phyloP scores from a whole-genome alignment of 2,113 vertebrate species.

The Trachemys scripta region DNA sequence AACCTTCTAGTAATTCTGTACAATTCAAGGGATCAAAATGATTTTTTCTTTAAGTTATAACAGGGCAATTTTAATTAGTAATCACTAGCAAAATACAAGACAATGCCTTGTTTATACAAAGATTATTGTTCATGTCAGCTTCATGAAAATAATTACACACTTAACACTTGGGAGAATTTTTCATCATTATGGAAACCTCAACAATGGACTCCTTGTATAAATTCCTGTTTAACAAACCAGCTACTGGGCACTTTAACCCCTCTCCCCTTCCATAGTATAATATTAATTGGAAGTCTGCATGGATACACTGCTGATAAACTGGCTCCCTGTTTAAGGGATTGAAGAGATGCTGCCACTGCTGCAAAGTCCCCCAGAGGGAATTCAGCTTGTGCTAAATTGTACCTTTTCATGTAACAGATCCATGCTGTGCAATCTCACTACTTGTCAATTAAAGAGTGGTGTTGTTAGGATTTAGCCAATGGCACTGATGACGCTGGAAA shows the following conservation, averaged over 20 bases:
- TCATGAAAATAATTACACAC: conserved; percentile 66
- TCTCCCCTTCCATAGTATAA: conserved; percentile 1
- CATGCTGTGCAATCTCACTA: background rate
- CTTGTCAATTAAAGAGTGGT: conserved; percentile 58
- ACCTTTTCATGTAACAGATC: background rate
- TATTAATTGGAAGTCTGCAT: conserved; percentile 29
- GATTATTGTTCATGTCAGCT: conserved; percentile 64
- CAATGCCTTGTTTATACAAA: conserved; percentile 68
- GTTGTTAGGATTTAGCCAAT: conserved; percentile 43
- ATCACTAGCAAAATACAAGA: conserved; percentile 53
- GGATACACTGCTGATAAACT: background rate
- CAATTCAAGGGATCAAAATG: conserved; percentile 21
- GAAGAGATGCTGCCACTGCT: background rate
- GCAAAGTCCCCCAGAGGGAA: background rate
- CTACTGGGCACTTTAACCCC: conserved; percentile 9
- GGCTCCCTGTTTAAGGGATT: background rate
- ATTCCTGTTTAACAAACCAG: conserved; percentile 67
- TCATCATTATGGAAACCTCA: conserved; percentile 35
- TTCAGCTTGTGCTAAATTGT: conserved; percentile 7
- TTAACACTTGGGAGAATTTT: conserved; percentile 59
- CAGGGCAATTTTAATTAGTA: conserved; percentile 66
- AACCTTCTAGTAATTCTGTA: conserved; percentile 41
- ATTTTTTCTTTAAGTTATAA: conserved; percentile 53
- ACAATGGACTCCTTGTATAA: conserved; percentile 41
- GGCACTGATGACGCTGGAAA: conserved; percentile 35